Percentiles rank a stretch among this genome's conserved stretches.
Evolutionary conservation across 2,113 vertebrate species (phyloP).

Genomic region (Monarcha castaneiventris): DNA sequence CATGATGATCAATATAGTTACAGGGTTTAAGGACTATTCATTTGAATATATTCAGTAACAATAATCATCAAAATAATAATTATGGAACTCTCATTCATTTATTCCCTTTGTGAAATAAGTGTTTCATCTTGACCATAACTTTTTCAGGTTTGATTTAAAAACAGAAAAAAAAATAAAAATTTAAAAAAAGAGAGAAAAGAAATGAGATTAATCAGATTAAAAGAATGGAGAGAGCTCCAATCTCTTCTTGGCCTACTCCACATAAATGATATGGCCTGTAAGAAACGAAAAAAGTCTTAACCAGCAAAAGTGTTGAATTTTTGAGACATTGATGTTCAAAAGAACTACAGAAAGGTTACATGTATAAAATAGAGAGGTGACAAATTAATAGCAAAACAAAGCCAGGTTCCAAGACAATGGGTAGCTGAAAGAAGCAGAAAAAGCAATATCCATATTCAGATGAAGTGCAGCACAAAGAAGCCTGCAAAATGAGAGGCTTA

Average conservation of each 20-base stretch:
- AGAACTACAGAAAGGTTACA: neutral
- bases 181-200: neutral
- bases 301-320: neutral
- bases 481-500: neutral
- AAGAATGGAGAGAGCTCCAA: neutral
- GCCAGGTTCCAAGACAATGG: rapidly evolving
- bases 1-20: no score
- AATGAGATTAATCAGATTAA: neutral
- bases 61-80: neutral
- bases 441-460: neutral
- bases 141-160: neutral
- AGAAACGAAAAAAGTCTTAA: neutral
- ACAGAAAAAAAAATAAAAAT: neutral
- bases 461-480: neutral
- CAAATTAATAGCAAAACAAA: neutral
- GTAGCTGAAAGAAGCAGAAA: neutral
- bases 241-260: neutral
- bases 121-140: neutral
- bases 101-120: neutral
- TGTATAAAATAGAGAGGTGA: neutral
- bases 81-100: neutral
- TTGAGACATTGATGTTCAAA: neutral
- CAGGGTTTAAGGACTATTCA: neutral
- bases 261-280: neutral
- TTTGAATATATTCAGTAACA: neutral